Evolutionary conservation across 2,888 invertebrate species (phyloP).

Genomic region (Stenolophus ochropezus): DNA sequence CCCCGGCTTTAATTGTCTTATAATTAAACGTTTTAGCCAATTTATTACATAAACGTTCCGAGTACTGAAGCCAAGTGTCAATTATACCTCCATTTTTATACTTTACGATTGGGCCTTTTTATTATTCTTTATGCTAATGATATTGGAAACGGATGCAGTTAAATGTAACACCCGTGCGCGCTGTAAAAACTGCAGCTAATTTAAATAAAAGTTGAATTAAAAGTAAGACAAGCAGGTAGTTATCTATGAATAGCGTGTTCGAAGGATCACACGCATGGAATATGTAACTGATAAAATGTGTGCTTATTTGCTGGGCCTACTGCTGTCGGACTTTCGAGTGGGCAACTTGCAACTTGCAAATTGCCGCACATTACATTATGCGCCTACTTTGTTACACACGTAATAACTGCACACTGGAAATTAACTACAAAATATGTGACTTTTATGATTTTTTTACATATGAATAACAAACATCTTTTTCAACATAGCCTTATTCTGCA

Average conservation of each 20-base stretch:
- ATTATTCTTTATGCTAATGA: slow-evolving; percentile 56
- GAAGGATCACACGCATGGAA: slow-evolving; percentile 22
- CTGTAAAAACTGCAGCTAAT: slow-evolving; percentile 56
- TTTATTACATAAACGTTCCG: slow-evolving; percentile 49
- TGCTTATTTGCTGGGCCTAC: not conserved
- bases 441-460: not conserved
- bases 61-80: slow-evolving; percentile 45
- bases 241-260: slow-evolving; percentile 38
- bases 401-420: not conserved
- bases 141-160: slow-evolving; percentile 59
- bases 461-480: not conserved
- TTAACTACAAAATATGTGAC: not conserved
- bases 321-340: slow-evolving; percentile 14
- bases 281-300: slow-evolving; percentile 34
- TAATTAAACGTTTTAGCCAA: slow-evolving; percentile 52
- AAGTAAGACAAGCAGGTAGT: slow-evolving; percentile 54
- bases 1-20: slow-evolving; percentile 53
- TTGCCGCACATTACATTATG: slow-evolving; percentile 3
- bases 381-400: not conserved
- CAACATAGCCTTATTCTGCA: not conserved
- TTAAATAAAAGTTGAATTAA: slow-evolving; percentile 54
- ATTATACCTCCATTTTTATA: slow-evolving; percentile 54
- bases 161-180: slow-evolving; percentile 55
- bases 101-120: slow-evolving; percentile 48
- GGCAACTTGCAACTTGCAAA: slow-evolving; percentile 1